phyloP scores from a whole-genome alignment of 2,888 invertebrate genomes.

The Bellardia pandia region DNA sequence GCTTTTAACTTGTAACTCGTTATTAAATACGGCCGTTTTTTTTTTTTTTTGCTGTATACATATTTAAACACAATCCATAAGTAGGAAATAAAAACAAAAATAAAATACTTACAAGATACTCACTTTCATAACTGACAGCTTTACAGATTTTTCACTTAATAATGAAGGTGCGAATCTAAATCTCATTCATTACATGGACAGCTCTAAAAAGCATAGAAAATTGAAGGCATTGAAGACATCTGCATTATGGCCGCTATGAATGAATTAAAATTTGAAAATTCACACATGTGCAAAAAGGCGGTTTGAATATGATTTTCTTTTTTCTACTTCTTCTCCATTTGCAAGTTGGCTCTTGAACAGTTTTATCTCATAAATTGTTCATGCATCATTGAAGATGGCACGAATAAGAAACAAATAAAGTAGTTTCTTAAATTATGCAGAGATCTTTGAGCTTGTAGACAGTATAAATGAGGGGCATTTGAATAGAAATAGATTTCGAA shows the following conservation, averaged over 20 bases:
- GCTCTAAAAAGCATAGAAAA: slow-evolving; percentile 42
- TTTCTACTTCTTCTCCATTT: not conserved
- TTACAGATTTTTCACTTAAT: slow-evolving; percentile 65
- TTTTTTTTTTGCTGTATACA: no score
- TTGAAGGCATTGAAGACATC: slow-evolving; percentile 19
- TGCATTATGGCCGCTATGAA: slow-evolving; percentile 21
- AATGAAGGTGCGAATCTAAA: slow-evolving; percentile 64
- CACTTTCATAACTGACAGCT: slow-evolving; percentile 60
- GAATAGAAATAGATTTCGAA: slow-evolving; percentile 18
- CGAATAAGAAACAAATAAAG: slow-evolving; percentile 11
- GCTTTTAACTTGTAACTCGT: slow-evolving; percentile 39
- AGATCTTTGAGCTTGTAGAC: slow-evolving; percentile 34
- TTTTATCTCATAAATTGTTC: slow-evolving; percentile 60
- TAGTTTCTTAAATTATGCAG: slow-evolving; percentile 30
- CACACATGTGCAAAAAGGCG: slow-evolving; percentile 50
- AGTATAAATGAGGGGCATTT: not conserved
- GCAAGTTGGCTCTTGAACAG: slow-evolving; percentile 13
- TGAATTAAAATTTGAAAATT: slow-evolving; percentile 41
- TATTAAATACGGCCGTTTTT: slow-evolving; percentile 1
- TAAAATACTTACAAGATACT: slow-evolving; percentile 1
- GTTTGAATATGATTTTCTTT: slow-evolving; percentile 21
- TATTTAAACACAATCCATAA: not conserved
- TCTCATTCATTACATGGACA: slow-evolving; percentile 33
- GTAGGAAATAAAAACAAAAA: not conserved
- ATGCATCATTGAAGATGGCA: slow-evolving; percentile 61